Evolutionary conservation across 2,797 vertebrate species (phyloP).

Genomic region (Syngnathus acus): DNA sequence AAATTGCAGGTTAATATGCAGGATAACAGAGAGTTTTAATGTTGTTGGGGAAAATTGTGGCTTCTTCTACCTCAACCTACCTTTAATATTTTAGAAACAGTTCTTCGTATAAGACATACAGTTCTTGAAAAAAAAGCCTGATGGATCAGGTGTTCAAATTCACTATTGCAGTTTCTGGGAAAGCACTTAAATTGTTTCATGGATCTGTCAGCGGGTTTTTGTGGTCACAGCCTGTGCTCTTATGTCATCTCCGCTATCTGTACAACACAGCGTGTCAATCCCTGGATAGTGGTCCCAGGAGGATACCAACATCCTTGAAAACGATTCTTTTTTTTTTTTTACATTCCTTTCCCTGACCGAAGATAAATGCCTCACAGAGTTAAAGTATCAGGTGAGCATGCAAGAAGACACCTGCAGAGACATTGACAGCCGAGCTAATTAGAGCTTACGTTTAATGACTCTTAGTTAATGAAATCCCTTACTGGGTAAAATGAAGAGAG

Average conservation of each 20-base stretch:
- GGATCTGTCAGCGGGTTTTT: constrained; percentile 1
- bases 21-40: not conserved
- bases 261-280: not conserved
- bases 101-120: not conserved
- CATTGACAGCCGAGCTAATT: constrained; percentile 86
- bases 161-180: not conserved
- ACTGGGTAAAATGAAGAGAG: constrained; percentile 47
- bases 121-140: not conserved
- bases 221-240: not conserved
- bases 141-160: not conserved
- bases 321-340: not conserved
- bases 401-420: constrained; percentile 82
- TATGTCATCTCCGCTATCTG: not conserved
- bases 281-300: not conserved
- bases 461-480: constrained; percentile 91
- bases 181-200: not conserved
- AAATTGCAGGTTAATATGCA: not conserved
- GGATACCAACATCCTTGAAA: not conserved
- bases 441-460: constrained; percentile 94
- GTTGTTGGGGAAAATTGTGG: too few relatives aligned
- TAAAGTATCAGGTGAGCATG: constrained; percentile 52
- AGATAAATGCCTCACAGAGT: constrained; percentile 29
- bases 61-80: too few relatives aligned
- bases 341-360: not conserved
- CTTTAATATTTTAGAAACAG: not conserved